A percentile compares a stretch with the other conserved stretches of the same genome.
phyloP scores from a whole-genome alignment of 2,797 vertebrate species.

The Lutjanus campechanus region DNA sequence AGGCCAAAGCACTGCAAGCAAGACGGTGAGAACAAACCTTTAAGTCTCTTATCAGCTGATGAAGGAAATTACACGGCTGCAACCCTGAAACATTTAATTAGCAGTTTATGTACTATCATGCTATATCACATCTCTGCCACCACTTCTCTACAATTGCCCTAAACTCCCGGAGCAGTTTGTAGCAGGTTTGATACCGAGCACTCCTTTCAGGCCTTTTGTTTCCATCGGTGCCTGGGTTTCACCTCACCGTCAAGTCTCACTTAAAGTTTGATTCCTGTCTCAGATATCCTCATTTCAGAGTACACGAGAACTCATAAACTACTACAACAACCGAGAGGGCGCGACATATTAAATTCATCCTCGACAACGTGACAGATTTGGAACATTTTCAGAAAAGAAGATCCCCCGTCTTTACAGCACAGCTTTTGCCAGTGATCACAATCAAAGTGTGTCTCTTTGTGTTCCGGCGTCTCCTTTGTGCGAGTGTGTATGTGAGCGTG shows the following conservation, averaged over 20 bases:
- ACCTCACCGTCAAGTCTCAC: constrained; percentile 41
- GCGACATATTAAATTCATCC: constrained; percentile 64
- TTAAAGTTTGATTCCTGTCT: constrained; percentile 53
- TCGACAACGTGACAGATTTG: constrained; percentile 52
- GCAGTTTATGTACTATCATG: constrained; percentile 70
- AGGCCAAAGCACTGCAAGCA: constrained; percentile 64
- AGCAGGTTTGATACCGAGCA: constrained; percentile 51
- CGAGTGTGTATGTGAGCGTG: constrained; percentile 41
- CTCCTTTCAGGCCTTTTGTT: constrained; percentile 59
- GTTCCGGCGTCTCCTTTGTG: constrained; percentile 30
- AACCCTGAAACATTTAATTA: constrained; percentile 82
- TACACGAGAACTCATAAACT: constrained; percentile 43
- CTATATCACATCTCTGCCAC: constrained; percentile 66
- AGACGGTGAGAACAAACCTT: constrained; percentile 67
- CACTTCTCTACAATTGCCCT: constrained; percentile 59
- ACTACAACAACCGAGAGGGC: constrained; percentile 37
- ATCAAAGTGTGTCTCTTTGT: constrained; percentile 59
- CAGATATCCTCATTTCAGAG: constrained; percentile 66
- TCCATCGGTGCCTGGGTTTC: constrained; percentile 36
- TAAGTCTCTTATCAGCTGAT: constrained; percentile 78
- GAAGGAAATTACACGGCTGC: constrained; percentile 78
- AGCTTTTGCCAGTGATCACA: constrained; percentile 61
- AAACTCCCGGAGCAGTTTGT: constrained; percentile 57
- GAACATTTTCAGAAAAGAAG: constrained; percentile 60
- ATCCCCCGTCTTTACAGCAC: constrained; percentile 61